These are phyloP conservation scores for cattle (Bos taurus) DNA, from an alignment of 2,113 vertebrate genomes.

Conservation along the genomic window DNA sequence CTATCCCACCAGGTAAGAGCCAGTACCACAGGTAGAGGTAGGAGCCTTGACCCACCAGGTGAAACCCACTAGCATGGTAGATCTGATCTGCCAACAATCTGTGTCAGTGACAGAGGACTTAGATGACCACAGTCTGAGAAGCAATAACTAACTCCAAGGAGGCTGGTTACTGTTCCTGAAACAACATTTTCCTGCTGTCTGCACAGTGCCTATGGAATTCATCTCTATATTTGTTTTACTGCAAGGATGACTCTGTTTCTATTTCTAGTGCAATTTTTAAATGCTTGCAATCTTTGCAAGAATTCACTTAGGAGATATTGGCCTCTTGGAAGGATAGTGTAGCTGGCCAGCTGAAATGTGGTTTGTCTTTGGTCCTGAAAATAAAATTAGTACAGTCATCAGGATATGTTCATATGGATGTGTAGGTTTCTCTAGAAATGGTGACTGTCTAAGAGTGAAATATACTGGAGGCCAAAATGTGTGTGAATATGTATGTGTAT, in stretches of 20 bases:
- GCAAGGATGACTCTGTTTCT: not conserved
- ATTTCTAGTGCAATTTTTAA: not conserved
- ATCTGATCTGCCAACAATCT: not conserved
- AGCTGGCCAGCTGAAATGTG: not conserved
- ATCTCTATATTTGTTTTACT: not conserved
- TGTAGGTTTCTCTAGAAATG: not conserved
- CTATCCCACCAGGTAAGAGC: not conserved
- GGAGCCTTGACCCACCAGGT: not conserved
- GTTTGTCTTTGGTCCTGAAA: not conserved
- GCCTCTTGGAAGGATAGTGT: not conserved
- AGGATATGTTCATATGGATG: not conserved
- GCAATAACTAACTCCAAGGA: not conserved
- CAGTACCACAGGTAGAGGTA: not conserved
- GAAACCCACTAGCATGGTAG: not conserved
- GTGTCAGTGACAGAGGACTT: not conserved
- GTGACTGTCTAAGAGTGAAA: not conserved
- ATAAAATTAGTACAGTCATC: not conserved
- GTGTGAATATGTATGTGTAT: not conserved
- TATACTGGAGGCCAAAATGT: not conserved
- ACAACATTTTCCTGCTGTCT: not conserved
- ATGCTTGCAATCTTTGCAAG: not conserved
- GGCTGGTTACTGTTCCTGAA: not conserved
- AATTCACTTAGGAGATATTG: not conserved
- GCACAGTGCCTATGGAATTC: too few relatives aligned
- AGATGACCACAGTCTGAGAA: accelerated